phyloP scores from a whole-genome alignment of 1,140 invertebrate species.

The Alviniconcha marisindica region DNA sequence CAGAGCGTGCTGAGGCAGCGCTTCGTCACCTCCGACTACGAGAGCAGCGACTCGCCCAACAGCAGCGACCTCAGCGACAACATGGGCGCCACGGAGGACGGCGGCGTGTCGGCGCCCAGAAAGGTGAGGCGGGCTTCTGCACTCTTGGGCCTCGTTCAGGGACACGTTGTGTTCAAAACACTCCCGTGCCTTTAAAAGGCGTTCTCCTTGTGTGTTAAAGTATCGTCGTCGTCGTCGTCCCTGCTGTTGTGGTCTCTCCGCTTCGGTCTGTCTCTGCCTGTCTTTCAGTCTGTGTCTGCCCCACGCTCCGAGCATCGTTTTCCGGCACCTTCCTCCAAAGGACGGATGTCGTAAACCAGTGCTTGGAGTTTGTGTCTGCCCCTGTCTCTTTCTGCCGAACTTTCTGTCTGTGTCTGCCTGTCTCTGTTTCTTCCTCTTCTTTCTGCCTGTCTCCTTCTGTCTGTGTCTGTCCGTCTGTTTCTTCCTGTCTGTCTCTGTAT shows the following conservation, averaged over 20 bases:
- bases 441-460: too few species aligned
- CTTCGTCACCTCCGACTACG: conserved; percentile 77
- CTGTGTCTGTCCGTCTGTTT: neutral
- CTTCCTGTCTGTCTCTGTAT: neutral
- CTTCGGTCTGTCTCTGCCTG: neutral
- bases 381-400: too few species aligned
- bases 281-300: neutral
- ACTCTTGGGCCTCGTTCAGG: neutral
- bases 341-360: too few species aligned
- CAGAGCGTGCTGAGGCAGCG: conserved; percentile 50
- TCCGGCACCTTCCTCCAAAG: too few species aligned
- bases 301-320: too few species aligned
- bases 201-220: neutral
- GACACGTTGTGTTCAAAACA: neutral
- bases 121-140: conserved; percentile 55
- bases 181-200: neutral
- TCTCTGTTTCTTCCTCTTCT: too few species aligned
- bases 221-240: too few species aligned
- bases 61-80: conserved; percentile 75
- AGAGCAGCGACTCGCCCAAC: conserved; percentile 77
- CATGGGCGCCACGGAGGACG: conserved; percentile 59
- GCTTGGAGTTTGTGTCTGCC: too few species aligned
- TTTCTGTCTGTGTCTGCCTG: too few species aligned
- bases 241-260: too few species aligned
- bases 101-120: conserved; percentile 51